Base-by-base conservation (phyloP, 1,140 invertebrate genomes). In the Heliconius congener region DNA sequence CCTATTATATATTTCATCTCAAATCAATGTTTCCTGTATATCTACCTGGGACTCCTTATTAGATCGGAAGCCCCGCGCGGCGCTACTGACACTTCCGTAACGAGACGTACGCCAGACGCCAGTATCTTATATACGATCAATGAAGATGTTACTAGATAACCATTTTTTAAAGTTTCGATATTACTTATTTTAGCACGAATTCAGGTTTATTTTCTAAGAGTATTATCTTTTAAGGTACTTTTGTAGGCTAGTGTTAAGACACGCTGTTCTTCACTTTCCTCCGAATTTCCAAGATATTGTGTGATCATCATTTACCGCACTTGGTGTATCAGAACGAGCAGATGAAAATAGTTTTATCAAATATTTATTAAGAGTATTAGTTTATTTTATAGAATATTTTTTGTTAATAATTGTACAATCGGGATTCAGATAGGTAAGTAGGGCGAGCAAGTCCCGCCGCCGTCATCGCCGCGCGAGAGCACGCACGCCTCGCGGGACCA, bases 61-160 rank as follows among this genome's bases (percentile, higher is more conserved):
- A 71, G 77, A 81, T 81, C 80, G 80, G 80, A 81, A 81, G 72
- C 30, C 23, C 70, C 74, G 74, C 11, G 60, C 18, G 46, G 39
- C 37, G 80, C 42, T 60, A 81, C 76, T 37, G 80, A 78, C 76
- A 75, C 80, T 81, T 81, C 80, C 80, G 76, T 66, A 66, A 66
- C 27, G 27, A 66, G 60, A 66, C 60, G 60, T 46, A 46, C 76
- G 57, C 9, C 55, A 66, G 27, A 30, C 37, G 27, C 23, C 60
- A 27, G 11, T 66, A 66, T 23, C 19, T 57, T 9, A 57, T 57
- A 57, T 57, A 60, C 52, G 39, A 60, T 71, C 57, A 78, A 60
- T 57, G 34, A 73, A 66, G 30, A 34, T 70, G 57, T 66, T 70
- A 55, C 46, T 74, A 27, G 39, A 70, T 42, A 71, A 37, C 4